Percentiles rank a stretch among this genome's conserved stretches.
phyloP scores from a whole-genome alignment of 2,888 invertebrate genomes.

The Noctuana brunneofusca region DNA sequence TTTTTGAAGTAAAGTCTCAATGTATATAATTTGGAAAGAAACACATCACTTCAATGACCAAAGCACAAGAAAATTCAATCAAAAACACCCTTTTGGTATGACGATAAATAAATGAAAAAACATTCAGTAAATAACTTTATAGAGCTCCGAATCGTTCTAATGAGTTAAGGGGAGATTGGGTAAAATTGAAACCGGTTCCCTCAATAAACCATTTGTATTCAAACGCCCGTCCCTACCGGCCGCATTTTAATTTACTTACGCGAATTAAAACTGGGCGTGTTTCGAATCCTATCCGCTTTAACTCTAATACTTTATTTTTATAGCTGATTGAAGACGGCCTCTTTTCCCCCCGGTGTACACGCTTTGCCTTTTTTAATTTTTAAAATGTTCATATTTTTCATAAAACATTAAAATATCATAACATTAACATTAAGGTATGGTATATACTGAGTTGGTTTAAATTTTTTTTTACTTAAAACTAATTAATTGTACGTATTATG shows the following conservation, averaged over 20 bases:
- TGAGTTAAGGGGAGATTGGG: conserved; percentile 59
- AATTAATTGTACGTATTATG: too few species aligned
- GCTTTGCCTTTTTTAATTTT: neutral
- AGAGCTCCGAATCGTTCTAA: conserved; percentile 59
- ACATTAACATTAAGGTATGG: neutral
- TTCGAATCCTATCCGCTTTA: conserved; percentile 69
- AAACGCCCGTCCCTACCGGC: conserved; percentile 64
- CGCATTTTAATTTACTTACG: conserved; percentile 82
- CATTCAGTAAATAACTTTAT: conserved; percentile 64
- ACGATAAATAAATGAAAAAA: conserved; percentile 60
- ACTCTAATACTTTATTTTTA: conserved; percentile 74
- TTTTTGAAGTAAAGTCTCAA: neutral
- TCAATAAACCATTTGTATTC: conserved; percentile 80
- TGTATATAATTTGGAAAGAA: neutral
- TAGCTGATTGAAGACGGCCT: conserved; percentile 71
- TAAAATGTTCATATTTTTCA: neutral
- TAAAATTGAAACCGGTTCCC: conserved; percentile 68
- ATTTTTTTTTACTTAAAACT: too few species aligned
- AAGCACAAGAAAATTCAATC: conserved; percentile 46
- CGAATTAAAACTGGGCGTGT: conserved; percentile 80
- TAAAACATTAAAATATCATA: neutral
- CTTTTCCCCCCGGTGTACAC: conserved; percentile 24
- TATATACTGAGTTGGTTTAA: too few species aligned
- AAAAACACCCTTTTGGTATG: conserved; percentile 57
- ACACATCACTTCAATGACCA: neutral